Evolutionary conservation across 2,888 invertebrate species (phyloP).

Genomic region (Julus scanicus): DNA sequence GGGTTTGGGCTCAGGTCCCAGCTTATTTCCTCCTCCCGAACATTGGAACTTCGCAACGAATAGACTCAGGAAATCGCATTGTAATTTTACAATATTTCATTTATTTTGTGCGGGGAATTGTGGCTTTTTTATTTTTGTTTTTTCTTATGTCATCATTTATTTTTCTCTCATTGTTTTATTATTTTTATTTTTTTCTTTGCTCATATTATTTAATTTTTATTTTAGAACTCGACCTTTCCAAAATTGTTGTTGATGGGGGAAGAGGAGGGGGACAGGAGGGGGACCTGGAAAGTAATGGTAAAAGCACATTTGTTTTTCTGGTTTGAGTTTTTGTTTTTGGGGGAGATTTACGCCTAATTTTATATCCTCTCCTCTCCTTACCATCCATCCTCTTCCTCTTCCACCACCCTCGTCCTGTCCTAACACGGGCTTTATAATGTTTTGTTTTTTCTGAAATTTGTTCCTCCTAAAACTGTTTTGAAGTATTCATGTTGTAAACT

Average conservation of each 20-base stretch:
- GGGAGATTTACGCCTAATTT: background rate
- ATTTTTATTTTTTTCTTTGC: slow-evolving; percentile 5
- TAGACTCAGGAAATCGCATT: background rate
- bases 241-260: slow-evolving; percentile 42
- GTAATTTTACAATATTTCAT: slow-evolving; percentile 17
- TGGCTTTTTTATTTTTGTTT: background rate
- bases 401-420: background rate
- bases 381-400: background rate
- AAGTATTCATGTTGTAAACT: background rate
- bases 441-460: background rate
- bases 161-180: slow-evolving; percentile 9
- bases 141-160: slow-evolving; percentile 7
- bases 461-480: background rate
- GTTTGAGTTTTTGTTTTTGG: background rate
- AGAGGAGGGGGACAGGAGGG: slow-evolving; percentile 42
- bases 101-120: background rate
- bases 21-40: background rate
- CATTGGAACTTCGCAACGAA: background rate
- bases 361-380: background rate
- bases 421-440: background rate
- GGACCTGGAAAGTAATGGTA: slow-evolving; percentile 39
- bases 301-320: slow-evolving; percentile 14
- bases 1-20: background rate
- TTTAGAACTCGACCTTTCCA: slow-evolving; percentile 39
- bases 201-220: slow-evolving; percentile 42